Base-by-base conservation (phyloP, 2,797 vertebrate species). In the Pygocentrus nattereri region DNA sequence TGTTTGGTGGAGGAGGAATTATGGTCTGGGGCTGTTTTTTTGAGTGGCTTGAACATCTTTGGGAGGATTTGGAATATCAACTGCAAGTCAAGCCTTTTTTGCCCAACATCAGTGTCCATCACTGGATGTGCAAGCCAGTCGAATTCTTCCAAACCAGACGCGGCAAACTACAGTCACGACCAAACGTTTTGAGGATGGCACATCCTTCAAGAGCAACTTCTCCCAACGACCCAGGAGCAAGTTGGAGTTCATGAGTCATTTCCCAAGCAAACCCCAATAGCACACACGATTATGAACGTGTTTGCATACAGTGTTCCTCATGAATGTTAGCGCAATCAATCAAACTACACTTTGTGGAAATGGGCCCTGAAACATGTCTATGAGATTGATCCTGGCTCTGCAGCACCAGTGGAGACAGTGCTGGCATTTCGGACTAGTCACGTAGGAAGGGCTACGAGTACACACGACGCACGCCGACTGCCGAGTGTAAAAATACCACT, bases 401-500 rank as follows among this genome's bases (percentile, higher is more conserved):
- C 50, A 73, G 30, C 10, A 49, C 13, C 70, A 54, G 1, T 34
- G 50, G 27, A 72, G 18, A n/a, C 71, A n/a, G 21, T 25, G 25
- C 2, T 74, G 54, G 54, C 54, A 59, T 54, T 59, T 25, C 15
- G 1, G 12, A 56, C 23, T 59, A 4, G 8, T 23, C 34, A 41
- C 3, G 13, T 44, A 23, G 54, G 6, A 41, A 73, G 70, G 77
- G 38, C 83, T 78, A 72, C 65, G 75, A 78, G 52, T 74, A 62
- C 75, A 49, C 69, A 72, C 49, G 1, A 73, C 78, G 11, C 25
- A 64, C 47, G 13, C 61, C 21, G 50, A 27, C 61, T 74, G 47
- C 74, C 71, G 15, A 76, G 65, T 23, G 23, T 82, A 75, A 68
- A 83, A 87, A 86, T 85, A 52, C 75, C 59, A 70, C 70, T 74